phyloP scores from a whole-genome alignment of 2,797 vertebrate genomes.

The Leuciscus waleckii region DNA sequence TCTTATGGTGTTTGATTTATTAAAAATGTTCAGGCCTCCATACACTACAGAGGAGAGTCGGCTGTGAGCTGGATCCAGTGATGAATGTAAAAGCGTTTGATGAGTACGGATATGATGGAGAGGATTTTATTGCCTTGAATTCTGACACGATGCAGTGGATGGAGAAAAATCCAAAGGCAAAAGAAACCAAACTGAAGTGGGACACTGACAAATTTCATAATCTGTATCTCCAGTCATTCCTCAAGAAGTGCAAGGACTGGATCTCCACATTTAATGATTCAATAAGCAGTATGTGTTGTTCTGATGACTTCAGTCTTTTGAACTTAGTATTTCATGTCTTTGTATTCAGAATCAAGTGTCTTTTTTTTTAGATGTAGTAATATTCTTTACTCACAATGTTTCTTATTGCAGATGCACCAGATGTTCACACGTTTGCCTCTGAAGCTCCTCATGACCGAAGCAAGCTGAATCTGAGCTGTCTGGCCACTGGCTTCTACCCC shows the following conservation, averaged over 20 bases:
- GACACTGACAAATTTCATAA: fast-evolving
- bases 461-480: neutral
- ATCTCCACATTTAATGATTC: too few relatives aligned
- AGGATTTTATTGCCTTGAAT: too few relatives aligned
- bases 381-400: neutral
- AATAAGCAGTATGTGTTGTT: too few relatives aligned
- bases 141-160: neutral
- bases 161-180: neutral
- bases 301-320: too few relatives aligned
- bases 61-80: neutral
- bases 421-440: neutral
- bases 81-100: neutral
- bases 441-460: neutral
- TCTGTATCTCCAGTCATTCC: neutral
- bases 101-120: neutral
- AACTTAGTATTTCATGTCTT: too few relatives aligned
- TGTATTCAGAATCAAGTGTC: too few relatives aligned
- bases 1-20: too few relatives aligned
- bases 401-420: neutral
- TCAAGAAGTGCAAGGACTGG: neutral
- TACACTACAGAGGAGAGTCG: slow-evolving; percentile 4
- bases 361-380: too few relatives aligned
- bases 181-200: neutral
- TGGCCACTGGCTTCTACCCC: slow-evolving; percentile 9
- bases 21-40: neutral